phyloP scores from a whole-genome alignment of 2,113 vertebrate species.

The Chaetops frenatus region DNA sequence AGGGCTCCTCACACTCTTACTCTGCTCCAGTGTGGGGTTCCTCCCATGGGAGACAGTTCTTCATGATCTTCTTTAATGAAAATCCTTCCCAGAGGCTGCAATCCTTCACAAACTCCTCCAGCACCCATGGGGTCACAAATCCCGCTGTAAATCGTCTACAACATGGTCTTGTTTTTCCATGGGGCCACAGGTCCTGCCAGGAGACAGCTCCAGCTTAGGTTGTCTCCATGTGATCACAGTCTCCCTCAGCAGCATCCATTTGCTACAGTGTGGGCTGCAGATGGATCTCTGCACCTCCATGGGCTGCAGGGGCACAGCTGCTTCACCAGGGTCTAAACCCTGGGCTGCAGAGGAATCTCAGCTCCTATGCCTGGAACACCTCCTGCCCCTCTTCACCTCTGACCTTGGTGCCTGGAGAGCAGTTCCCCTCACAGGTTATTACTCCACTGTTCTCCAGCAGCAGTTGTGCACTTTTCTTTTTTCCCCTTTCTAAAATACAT shows the following conservation, averaged over 20 bases:
- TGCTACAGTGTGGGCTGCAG: fast-evolving
- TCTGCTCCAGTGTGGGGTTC: not conserved
- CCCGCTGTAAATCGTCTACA: not conserved
- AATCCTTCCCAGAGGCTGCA: not conserved
- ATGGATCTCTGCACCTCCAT: not conserved
- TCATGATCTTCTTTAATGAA: not conserved
- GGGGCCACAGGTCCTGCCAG: not conserved
- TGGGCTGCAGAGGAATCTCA: not conserved
- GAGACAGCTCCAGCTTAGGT: not conserved
- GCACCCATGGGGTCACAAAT: fast-evolving
- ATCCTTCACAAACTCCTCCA: not conserved
- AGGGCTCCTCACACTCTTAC: not conserved
- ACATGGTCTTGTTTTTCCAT: fast-evolving
- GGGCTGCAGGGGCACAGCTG: not conserved
- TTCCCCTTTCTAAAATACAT: not conserved
- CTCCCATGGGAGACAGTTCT: not conserved
- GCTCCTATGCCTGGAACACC: fast-evolving
- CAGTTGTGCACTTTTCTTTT: not conserved
- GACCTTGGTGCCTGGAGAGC: not conserved
- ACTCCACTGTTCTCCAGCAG: not conserved
- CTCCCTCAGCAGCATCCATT: not conserved
- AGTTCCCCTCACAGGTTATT: not conserved
- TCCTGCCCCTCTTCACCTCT: not conserved
- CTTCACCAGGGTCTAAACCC: not conserved
- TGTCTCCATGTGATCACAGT: not conserved